Evolutionary conservation across 2,797 vertebrate species (phyloP), one percentile per base, ranked within the genome.

Genomic region (Streptopelia turtur): DNA sequence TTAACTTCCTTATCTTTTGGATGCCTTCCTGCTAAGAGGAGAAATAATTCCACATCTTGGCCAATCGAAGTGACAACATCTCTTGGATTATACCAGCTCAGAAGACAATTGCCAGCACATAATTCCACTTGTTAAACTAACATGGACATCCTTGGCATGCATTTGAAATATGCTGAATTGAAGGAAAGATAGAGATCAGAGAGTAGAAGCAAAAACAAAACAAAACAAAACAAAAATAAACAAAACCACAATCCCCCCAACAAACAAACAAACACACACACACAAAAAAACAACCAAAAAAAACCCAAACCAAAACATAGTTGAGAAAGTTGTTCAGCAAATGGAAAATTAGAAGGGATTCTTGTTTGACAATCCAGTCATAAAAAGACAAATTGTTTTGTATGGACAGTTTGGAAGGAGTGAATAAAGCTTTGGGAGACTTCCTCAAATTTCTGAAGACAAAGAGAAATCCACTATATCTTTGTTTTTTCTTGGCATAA

Each of bases 401-500:
- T 22, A 50, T 14, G 16, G 22, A 37, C 0, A 0, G 14, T 90
- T 86, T 3, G 2, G 33, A 81, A 87, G 31, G 24, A 76, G 47
- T 30, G 18, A 53, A 66, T 78, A 60, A 81, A 86, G 14, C 57
- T 81, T 75, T 49, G 22, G 5, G 57, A 87, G 22, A 25, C 6
- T 70, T 87, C 37, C 35, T 93, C 68, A 78, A 65, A 78, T 85
- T 94, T 64, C 81, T 91, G 78, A 27, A 83, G 68, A 22, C 37
- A 93, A n/a, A 77, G 59, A 92, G 60, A 87, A 80, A 85, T 49
- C 17, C 23, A 27, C 28, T 31, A 8, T 27, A 4, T 12, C 43
- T 81, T 89, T 87, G 13, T 88, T 90, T 95, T 93, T 77, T 49
- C 68, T 85, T 85, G 31, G 60, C 50, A 71, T 81, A 76, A 75